phyloP scores from a whole-genome alignment of 1,140 invertebrate species.

The Macrobrachium nipponense region DNA sequence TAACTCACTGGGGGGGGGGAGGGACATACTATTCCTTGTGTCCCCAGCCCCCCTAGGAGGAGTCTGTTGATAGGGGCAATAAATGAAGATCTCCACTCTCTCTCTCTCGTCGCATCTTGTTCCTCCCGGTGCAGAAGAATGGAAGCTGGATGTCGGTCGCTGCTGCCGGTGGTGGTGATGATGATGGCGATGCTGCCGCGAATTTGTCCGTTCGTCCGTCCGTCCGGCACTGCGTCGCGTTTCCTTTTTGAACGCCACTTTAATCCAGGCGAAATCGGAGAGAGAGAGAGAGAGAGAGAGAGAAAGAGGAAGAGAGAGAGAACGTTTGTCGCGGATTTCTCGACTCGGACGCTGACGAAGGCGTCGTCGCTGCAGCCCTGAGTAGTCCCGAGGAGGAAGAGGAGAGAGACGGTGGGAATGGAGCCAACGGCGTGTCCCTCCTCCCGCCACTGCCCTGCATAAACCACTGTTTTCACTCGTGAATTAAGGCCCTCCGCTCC shows the following conservation, averaged over 20 bases:
- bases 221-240: neutral
- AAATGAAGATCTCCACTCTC: too few species aligned
- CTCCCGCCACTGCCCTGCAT: slow-evolving; percentile 45
- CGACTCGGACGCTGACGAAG: too few species aligned
- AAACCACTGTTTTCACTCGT: slow-evolving; percentile 55
- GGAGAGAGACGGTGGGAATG: neutral
- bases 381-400: too few species aligned
- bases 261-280: neutral
- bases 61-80: too few species aligned
- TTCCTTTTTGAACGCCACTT: neutral
- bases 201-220: too few species aligned
- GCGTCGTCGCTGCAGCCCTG: neutral
- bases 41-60: too few species aligned
- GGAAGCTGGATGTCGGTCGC: neutral
- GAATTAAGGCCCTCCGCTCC: slow-evolving; percentile 50
- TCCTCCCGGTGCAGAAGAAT: neutral
- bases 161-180: neutral
- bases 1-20: too few species aligned
- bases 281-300: neutral
- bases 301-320: neutral
- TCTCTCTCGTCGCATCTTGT: too few species aligned
- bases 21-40: too few species aligned
- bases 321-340: neutral
- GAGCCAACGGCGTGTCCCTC: slow-evolving; percentile 28
- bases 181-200: neutral